Evolutionary conservation across 2,888 invertebrate species (phyloP).

Genomic region (Carabus problematicus): DNA sequence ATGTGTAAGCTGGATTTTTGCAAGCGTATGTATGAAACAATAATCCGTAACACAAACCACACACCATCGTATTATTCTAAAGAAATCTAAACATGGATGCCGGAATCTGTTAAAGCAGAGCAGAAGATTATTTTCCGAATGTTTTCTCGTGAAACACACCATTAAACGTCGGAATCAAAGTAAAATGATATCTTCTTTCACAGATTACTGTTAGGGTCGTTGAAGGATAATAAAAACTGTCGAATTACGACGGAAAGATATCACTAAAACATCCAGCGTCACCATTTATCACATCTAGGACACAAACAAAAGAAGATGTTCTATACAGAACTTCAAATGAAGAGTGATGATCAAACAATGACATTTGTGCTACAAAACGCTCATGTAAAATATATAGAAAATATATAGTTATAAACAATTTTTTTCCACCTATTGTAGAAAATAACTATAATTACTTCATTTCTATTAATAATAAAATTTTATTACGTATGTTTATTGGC

Average conservation of each 20-base stretch:
- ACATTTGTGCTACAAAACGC: neutral
- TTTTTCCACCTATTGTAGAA: neutral
- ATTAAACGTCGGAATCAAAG: neutral
- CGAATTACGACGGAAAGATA: conserved; percentile 1
- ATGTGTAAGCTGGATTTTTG: no score
- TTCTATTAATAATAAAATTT: no score
- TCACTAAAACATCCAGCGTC: conserved; percentile 2
- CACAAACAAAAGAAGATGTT: conserved; percentile 13
- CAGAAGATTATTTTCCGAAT: no score
- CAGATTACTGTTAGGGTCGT: neutral
- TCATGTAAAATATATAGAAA: neutral
- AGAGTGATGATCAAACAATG: conserved; percentile 17
- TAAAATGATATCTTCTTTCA: conserved; percentile 8
- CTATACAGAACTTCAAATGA: conserved; percentile 17
- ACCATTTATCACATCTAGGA: conserved; percentile 17
- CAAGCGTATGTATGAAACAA: no score
- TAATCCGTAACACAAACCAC: no score
- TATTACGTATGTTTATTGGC: no score
- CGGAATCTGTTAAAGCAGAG: no score
- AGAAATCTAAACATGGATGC: no score
- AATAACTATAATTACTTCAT: neutral
- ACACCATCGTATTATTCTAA: no score
- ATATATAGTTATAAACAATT: neutral
- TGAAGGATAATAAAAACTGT: conserved; percentile 10
- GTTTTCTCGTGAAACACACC: no score